phyloP scores from a whole-genome alignment of 2,113 vertebrate species.

The Thinocorus orbignyianus region DNA sequence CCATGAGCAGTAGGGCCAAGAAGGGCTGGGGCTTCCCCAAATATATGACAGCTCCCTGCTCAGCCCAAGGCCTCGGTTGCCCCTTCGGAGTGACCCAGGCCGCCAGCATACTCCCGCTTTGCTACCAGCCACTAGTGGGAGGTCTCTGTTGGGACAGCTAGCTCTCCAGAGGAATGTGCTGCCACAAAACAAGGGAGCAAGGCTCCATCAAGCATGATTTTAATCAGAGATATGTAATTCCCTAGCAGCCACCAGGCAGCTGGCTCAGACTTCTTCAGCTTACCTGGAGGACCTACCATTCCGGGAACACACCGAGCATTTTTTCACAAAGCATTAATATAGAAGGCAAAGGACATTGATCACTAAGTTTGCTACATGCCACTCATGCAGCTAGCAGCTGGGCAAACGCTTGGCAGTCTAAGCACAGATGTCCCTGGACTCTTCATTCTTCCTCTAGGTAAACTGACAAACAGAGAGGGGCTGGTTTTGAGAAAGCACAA shows the following conservation, averaged over 20 bases:
- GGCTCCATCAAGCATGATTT: background rate
- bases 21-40: background rate
- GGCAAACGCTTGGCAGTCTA: background rate
- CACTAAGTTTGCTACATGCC: background rate
- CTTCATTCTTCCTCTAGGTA: background rate
- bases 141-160: accelerated
- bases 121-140: background rate
- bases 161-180: background rate
- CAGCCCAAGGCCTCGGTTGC: background rate
- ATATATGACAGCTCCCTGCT: background rate
- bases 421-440: background rate
- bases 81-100: accelerated
- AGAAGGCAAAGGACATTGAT: background rate
- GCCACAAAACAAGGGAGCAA: background rate
- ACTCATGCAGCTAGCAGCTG: background rate
- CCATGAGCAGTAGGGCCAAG: background rate
- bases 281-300: background rate
- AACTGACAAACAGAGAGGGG: background rate
- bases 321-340: background rate
- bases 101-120: background rate
- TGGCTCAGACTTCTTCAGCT: background rate
- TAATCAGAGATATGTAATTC: background rate
- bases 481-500: background rate
- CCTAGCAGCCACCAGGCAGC: background rate
- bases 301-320: background rate